Evolutionary conservation across 2,888 invertebrate species (phyloP).

Genomic region (Hydroisotoma schaefferi): DNA sequence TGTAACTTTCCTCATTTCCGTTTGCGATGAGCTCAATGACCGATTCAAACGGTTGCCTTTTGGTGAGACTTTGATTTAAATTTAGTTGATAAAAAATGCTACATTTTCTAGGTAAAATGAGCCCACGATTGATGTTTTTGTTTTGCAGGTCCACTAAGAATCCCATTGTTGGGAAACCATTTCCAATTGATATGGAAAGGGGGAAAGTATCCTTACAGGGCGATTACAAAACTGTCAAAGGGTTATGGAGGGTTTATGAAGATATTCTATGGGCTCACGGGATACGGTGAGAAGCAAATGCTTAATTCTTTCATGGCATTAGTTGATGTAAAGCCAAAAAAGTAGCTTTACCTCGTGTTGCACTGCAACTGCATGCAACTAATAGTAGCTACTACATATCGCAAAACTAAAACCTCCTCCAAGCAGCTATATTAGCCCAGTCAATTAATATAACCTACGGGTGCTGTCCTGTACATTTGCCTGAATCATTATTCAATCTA

Average conservation of each 20-base stretch:
- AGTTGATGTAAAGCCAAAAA: neutral
- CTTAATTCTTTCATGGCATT: neutral
- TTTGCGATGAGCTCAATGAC: conserved; percentile 32
- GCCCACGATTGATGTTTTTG: neutral
- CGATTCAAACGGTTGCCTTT: conserved; percentile 28
- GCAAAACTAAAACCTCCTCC: no score
- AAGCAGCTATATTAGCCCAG: no score
- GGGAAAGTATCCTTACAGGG: conserved; percentile 21
- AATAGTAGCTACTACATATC: no score
- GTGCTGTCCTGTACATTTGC: no score
- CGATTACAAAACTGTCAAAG: conserved; percentile 14
- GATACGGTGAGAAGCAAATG: conserved; percentile 14
- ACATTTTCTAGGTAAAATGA: neutral
- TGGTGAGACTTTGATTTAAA: conserved; percentile 13
- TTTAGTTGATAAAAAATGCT: neutral
- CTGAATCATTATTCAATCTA: no score
- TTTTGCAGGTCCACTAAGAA: conserved; percentile 17
- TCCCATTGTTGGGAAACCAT: conserved; percentile 22
- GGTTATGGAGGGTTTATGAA: conserved; percentile 20
- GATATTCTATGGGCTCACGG: conserved; percentile 17
- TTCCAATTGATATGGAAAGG: conserved; percentile 15
- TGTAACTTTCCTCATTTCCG: conserved; percentile 17
- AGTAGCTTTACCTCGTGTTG: no score
- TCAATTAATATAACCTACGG: no score
- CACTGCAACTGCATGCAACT: no score